phyloP scores from a whole-genome alignment of 1,140 invertebrate species.

The Latrodectus geometricus region DNA sequence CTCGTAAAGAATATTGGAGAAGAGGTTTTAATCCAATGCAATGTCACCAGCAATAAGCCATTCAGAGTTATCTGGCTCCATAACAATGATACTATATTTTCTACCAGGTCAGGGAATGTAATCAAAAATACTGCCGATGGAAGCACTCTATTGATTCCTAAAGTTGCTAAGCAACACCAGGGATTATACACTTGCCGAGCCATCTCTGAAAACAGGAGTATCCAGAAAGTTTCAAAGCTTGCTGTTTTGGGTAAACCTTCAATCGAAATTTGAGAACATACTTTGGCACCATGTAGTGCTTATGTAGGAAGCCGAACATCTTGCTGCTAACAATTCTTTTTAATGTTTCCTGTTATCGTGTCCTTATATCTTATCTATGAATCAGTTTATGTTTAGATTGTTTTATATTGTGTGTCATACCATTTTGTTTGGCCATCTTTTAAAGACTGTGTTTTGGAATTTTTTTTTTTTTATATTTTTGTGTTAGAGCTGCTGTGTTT shows the following conservation, averaged over 20 bases:
- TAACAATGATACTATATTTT: constrained; percentile 56
- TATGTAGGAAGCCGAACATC: not conserved
- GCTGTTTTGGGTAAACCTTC: constrained; percentile 55
- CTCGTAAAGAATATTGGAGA: constrained; percentile 44
- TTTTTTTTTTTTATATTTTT: not conserved
- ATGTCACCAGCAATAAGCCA: constrained; percentile 25
- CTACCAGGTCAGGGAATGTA: constrained; percentile 19
- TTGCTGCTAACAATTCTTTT: constrained; percentile 23
- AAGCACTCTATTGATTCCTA: constrained; percentile 34
- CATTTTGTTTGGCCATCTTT: too few relatives aligned
- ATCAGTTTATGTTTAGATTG: not conserved
- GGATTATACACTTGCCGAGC: constrained; percentile 57
- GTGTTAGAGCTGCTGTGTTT: not conserved
- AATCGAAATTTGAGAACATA: not conserved
- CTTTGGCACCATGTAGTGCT: constrained; percentile 46
- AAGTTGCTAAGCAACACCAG: constrained; percentile 33
- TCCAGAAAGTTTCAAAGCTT: constrained; percentile 58
- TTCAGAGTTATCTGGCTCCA: constrained; percentile 55
- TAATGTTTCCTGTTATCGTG: not conserved
- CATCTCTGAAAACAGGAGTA: constrained; percentile 56
- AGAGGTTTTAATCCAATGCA: constrained; percentile 23
- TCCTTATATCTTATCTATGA: not conserved
- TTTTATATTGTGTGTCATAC: too few relatives aligned
- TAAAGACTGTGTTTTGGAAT: not conserved
- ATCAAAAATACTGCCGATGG: constrained; percentile 45